Conservation (phyloP, 1,140 invertebrate species). For the Heliothis virescens region DNA sequence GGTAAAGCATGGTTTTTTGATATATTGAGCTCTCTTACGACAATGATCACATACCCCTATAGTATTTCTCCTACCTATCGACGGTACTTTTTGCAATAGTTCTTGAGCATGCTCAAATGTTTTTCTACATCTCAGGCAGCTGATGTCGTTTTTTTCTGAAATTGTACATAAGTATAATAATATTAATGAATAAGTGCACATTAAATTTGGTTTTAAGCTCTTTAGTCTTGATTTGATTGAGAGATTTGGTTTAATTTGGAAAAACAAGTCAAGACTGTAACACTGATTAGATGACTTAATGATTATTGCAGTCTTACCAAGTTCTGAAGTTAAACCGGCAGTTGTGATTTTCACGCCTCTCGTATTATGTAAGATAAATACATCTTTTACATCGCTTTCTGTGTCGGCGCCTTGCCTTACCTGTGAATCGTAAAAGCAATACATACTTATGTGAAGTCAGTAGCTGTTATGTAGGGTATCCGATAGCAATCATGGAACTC, state of each 20-base stretch:
- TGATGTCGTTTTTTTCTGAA: constrained; percentile 53
- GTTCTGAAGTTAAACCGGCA: constrained; percentile 50
- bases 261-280: too few species aligned
- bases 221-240: too few species aligned
- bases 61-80: constrained; percentile 44
- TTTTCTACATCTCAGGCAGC: constrained; percentile 66
- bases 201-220: too few species aligned
- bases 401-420: neutral
- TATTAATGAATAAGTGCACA: neutral
- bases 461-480: too few species aligned
- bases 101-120: constrained; percentile 51
- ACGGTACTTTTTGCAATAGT: constrained; percentile 30
- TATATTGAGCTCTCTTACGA: constrained; percentile 43
- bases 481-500: too few species aligned
- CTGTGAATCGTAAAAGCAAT: constrained; percentile 6
- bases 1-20: constrained; percentile 44
- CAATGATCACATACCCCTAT: constrained; percentile 60
- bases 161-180: constrained; percentile 6
- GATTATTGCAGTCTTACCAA: constrained; percentile 51
- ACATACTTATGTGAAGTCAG: too few species aligned
- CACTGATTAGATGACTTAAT: too few species aligned
- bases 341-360: constrained; percentile 54
- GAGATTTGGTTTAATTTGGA: too few species aligned
- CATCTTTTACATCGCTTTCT: constrained; percentile 31
- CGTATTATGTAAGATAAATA: constrained; percentile 63